A percentile compares a stretch with the other conserved stretches of the same genome.
Conservation (phyloP, 2,888 invertebrate genomes). For the Branchipolynoe longqiensis region DNA sequence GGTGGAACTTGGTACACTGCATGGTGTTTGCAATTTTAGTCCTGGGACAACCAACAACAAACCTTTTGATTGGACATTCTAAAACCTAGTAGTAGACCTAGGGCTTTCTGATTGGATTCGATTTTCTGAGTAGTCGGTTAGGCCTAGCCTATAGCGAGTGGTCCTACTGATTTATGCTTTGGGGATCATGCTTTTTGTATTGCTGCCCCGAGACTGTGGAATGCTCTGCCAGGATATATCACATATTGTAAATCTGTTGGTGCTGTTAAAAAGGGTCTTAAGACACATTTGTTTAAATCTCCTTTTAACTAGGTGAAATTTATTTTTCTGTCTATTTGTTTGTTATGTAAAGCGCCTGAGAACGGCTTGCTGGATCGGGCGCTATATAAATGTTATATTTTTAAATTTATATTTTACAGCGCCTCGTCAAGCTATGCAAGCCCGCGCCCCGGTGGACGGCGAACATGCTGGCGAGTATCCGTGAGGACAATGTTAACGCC, state of each 20-base stretch:
- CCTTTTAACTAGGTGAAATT: neutral
- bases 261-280: neutral
- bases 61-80: no score
- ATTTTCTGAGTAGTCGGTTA: no score
- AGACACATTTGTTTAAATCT: neutral
- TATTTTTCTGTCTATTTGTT: neutral
- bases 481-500: neutral
- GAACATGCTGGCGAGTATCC: neutral
- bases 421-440: conserved; percentile 23
- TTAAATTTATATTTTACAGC: conserved; percentile 3
- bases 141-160: no score
- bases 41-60: no score
- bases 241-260: neutral
- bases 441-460: neutral
- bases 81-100: no score
- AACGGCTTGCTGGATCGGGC: neutral
- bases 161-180: no score
- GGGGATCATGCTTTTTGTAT: no score
- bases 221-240: no score
- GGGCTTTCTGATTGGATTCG: no score
- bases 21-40: no score
- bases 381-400: neutral
- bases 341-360: neutral
- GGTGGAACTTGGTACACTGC: no score
- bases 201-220: no score